Conservation (phyloP, 2,888 invertebrate genomes). For the Agrochola lota region DNA sequence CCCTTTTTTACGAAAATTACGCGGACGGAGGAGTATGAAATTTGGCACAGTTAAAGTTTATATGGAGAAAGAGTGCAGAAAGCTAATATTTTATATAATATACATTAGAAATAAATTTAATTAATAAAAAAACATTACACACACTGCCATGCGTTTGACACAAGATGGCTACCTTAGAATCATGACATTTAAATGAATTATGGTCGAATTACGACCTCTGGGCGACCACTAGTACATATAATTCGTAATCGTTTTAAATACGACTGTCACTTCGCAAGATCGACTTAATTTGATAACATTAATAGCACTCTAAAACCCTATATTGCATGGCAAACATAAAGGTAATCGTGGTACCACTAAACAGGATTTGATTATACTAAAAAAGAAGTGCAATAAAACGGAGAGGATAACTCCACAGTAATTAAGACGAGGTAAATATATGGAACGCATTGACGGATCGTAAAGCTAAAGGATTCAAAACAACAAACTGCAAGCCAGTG, state of each 20-base stretch:
- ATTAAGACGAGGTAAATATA: constrained; percentile 89
- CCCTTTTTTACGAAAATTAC: too few species aligned
- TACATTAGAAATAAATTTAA: too few species aligned
- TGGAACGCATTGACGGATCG: constrained; percentile 88
- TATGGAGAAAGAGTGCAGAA: too few species aligned
- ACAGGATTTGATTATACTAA: constrained; percentile 80
- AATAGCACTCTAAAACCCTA: constrained; percentile 61
- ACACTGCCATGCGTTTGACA: too few species aligned
- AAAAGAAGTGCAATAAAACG: constrained; percentile 84
- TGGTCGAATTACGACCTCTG: too few species aligned
- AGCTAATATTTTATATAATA: too few species aligned
- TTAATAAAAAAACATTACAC: too few species aligned
- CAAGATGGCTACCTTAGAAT: too few species aligned
- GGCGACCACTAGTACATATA: too few species aligned
- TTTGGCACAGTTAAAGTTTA: too few species aligned
- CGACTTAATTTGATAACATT: constrained; percentile 72
- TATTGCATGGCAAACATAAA: constrained; percentile 71
- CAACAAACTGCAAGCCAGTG: constrained; percentile 88
- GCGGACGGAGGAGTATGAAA: too few species aligned
- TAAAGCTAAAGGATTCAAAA: constrained; percentile 88
- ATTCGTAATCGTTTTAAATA: constrained; percentile 20
- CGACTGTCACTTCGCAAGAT: constrained; percentile 46
- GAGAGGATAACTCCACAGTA: constrained; percentile 84
- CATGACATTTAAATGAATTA: too few species aligned
- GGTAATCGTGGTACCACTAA: constrained; percentile 71